phyloP scores from a whole-genome alignment of 2,113 vertebrate genomes.

The Pelodiscus sinensis region DNA sequence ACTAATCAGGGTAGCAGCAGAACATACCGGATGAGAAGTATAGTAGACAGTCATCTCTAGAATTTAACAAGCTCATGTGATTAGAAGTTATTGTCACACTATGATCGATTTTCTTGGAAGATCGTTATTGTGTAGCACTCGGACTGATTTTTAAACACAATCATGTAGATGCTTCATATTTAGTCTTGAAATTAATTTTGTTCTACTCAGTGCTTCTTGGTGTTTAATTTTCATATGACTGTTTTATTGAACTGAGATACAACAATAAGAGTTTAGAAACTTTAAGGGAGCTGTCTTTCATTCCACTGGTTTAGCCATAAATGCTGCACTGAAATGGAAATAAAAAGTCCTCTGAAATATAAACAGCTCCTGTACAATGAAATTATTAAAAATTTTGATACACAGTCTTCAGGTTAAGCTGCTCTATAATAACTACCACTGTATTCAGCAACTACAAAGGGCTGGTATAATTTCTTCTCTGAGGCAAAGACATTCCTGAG shows the following conservation, averaged over 20 bases:
- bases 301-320: slow-evolving; percentile 7
- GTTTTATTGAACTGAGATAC: background rate
- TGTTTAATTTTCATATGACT: slow-evolving; percentile 16
- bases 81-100: slow-evolving; percentile 20
- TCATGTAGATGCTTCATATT: background rate
- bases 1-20: slow-evolving; percentile 39
- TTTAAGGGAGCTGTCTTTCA: slow-evolving; percentile 9
- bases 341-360: slow-evolving; percentile 23
- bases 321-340: slow-evolving; percentile 26
- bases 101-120: background rate
- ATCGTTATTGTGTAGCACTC: background rate
- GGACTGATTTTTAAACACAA: background rate
- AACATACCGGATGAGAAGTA: background rate
- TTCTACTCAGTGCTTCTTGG: background rate
- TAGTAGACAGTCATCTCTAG: background rate
- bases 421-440: slow-evolving; percentile 17
- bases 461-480: slow-evolving; percentile 17
- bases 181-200: slow-evolving; percentile 22
- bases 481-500: slow-evolving; percentile 42
- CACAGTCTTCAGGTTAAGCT: slow-evolving; percentile 45
- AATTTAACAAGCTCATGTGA: slow-evolving; percentile 20
- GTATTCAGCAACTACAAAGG: slow-evolving; percentile 50
- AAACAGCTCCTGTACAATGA: slow-evolving; percentile 25
- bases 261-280: slow-evolving; percentile 9
- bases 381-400: slow-evolving; percentile 54